phyloP scores from a whole-genome alignment of 2,113 vertebrate genomes.

The Bufo bufo region DNA sequence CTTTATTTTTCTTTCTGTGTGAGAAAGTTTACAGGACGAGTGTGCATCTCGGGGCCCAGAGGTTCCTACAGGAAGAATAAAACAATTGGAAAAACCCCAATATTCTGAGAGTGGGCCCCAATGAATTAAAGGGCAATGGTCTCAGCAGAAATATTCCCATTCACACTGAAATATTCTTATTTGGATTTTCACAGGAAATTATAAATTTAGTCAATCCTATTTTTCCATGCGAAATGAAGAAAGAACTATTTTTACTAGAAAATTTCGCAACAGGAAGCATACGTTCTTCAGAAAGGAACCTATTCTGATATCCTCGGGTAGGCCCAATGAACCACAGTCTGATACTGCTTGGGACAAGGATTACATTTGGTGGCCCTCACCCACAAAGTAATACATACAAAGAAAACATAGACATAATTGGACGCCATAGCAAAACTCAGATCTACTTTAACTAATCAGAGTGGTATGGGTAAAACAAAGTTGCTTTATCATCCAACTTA shows the following conservation, averaged over 20 bases:
- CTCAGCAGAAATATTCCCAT: background rate
- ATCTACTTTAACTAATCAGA: too few species aligned
- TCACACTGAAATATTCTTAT: background rate
- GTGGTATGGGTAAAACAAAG: too few species aligned
- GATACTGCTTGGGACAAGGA: too few species aligned
- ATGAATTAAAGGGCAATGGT: background rate
- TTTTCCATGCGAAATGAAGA: background rate
- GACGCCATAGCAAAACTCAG: too few species aligned
- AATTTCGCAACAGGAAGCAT: background rate
- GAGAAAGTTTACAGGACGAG: conserved; percentile 39
- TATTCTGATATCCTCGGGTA: background rate
- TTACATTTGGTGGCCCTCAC: too few species aligned
- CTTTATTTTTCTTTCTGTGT: background rate
- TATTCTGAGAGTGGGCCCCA: too few species aligned
- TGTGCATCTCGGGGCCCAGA: background rate
- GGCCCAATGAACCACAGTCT: too few species aligned
- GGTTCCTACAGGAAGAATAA: background rate
- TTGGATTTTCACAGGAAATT: background rate
- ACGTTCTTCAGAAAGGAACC: background rate
- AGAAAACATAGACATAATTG: too few species aligned
- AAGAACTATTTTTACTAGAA: background rate
- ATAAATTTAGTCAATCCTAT: background rate
- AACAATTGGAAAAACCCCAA: background rate
- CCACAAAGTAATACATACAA: too few species aligned
- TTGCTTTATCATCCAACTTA: too few species aligned